Evolutionary conservation across 2,113 vertebrate genomes (phyloP).

Genomic region (Nematolebias whitei): DNA sequence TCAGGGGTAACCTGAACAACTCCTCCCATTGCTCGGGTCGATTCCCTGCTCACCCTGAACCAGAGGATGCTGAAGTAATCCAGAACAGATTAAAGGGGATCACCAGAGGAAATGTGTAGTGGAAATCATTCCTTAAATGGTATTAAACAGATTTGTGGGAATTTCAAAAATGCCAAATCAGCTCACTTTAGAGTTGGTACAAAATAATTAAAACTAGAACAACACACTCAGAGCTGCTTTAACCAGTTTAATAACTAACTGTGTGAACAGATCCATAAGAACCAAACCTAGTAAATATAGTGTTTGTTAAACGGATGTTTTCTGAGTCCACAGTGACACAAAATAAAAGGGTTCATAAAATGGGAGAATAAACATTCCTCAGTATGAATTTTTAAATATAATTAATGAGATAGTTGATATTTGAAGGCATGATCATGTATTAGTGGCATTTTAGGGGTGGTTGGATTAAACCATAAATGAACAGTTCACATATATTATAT

Average conservation of each 20-base stretch:
- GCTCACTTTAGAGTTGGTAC: background rate
- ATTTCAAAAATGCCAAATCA: background rate
- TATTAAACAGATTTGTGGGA: background rate
- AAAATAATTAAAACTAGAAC: too few species aligned
- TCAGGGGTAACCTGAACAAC: constrained; percentile 44
- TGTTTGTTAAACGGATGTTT: background rate
- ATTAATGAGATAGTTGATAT: too few species aligned
- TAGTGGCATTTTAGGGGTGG: too few species aligned
- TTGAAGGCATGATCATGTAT: too few species aligned
- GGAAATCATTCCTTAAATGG: constrained; percentile 64
- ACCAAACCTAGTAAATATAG: background rate
- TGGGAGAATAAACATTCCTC: too few species aligned
- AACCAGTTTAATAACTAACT: background rate
- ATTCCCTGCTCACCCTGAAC: constrained; percentile 34
- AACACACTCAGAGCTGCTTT: background rate
- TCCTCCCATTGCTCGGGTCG: constrained; percentile 18
- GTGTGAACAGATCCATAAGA: background rate
- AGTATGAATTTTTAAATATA: too few species aligned
- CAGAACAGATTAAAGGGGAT: constrained; percentile 68
- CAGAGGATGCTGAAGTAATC: constrained; percentile 52
- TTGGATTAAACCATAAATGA: too few species aligned
- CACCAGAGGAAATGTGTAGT: constrained; percentile 17
- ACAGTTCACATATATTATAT: too few species aligned
- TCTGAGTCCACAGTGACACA: background rate
- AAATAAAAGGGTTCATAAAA: background rate